Base-by-base conservation (phyloP, 2,888 invertebrate species). In the Rotaria magnacalcarata region DNA sequence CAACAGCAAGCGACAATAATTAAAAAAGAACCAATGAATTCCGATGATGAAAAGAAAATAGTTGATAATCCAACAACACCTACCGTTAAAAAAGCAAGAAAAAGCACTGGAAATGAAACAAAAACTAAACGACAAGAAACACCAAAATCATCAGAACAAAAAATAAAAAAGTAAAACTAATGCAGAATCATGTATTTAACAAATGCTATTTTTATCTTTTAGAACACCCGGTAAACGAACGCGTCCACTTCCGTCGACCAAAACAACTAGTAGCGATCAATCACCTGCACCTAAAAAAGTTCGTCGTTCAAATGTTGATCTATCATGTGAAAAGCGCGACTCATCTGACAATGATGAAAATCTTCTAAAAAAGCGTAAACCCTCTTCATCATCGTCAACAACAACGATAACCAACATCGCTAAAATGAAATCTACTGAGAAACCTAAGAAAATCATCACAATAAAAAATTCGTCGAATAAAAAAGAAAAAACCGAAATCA, bases 281-380 rank as follows among this genome's bases (percentile, higher is more conserved):
- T 10, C 24, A 14, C 47, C 80, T 11, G 24, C 19, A 47, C 24
- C 80, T 0, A 80, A 80, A 80, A 80, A 80, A 80, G 21, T 47
- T 80, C 80, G 80, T 47, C 47, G 47, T n/a, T 47, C 80, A 47
- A 47, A 24, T 47, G 8, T 7, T 24, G 2, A 47, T 41, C 5
- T n/a, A 8, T 24, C 75, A 10, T 11, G 2, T 24, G 21, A 34
- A n/a, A 43, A 21, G 10, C 21, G 43, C 0, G 43, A 43, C 11
- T 24, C 47, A n/a, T 43, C 43, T 8, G 80, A 80, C n/a, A 80
- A 80, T n/a, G 80, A 80, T 80, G 80, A 80, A 47, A 80, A 80
- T 47, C 43, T 47, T 47, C 47, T 47, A 3, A 80, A 80, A 11
- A 80, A 43, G 34, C 34, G 19, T 41, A 67, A 67, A 34, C 14